Conservation (phyloP, 2,888 invertebrate genomes). For the Sinopyrophorus schimmeli region DNA sequence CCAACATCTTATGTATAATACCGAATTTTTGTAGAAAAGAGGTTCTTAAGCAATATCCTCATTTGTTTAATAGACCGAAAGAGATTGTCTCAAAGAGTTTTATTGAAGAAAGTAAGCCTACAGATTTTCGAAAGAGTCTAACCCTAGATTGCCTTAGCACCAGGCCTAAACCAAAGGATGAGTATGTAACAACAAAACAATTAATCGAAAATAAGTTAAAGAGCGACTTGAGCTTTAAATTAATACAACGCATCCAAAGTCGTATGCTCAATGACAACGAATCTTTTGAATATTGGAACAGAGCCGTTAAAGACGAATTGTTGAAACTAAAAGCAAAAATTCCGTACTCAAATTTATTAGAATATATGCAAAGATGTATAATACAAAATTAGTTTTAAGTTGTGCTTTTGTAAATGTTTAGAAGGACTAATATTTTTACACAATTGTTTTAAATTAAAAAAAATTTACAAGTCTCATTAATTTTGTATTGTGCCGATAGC, state of each 20-base stretch:
- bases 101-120: too few species aligned
- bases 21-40: too few species aligned
- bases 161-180: too few species aligned
- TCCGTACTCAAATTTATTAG: not conserved
- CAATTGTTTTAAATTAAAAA: not conserved
- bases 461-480: not conserved
- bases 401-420: not conserved
- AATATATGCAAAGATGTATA: not conserved
- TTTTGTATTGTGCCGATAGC: conserved; percentile 4
- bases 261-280: not conserved
- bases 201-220: not conserved
- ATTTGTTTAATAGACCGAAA: too few species aligned
- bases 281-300: not conserved
- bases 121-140: too few species aligned
- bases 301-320: conserved; percentile 2
- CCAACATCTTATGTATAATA: too few species aligned
- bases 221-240: not conserved
- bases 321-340: not conserved
- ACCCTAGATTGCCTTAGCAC: too few species aligned
- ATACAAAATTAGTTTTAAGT: not conserved
- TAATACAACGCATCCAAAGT: not conserved
- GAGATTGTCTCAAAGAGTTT: too few species aligned
- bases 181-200: not conserved
- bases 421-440: not conserved
- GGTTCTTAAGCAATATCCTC: too few species aligned